Evolutionary conservation across 2,113 vertebrate genomes (phyloP).

Genomic region (Ochotona curzoniae): DNA sequence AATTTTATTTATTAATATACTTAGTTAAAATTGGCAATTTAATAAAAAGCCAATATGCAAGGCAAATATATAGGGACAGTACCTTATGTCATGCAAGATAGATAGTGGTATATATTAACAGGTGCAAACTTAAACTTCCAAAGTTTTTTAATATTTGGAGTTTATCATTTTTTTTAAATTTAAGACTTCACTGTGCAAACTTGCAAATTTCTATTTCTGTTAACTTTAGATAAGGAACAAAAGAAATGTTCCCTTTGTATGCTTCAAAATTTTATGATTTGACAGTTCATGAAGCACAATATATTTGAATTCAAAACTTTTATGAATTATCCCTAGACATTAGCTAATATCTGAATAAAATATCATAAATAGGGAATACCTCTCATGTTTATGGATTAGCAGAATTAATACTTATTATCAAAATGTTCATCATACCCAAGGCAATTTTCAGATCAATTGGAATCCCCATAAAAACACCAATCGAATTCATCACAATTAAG

Average conservation of each 20-base stretch:
- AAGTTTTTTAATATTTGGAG: slow-evolving; percentile 19
- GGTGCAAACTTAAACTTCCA: slow-evolving; percentile 27
- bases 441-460: no score
- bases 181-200: slow-evolving; percentile 10
- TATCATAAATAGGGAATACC: not conserved
- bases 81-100: slow-evolving; percentile 5
- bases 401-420: no score
- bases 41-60: slow-evolving; percentile 21
- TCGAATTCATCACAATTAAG: no score
- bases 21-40: slow-evolving; percentile 24
- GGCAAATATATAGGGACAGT: not conserved
- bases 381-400: no score
- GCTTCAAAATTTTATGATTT: slow-evolving; percentile 48
- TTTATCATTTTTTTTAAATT: slow-evolving; percentile 39
- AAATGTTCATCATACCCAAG: no score
- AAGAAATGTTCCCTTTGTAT: not conserved
- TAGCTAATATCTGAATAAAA: slow-evolving; percentile 40
- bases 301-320: slow-evolving; percentile 30
- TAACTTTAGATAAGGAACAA: slow-evolving; percentile 13
- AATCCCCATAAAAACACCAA: no score
- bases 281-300: slow-evolving; percentile 34
- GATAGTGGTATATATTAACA: not conserved
- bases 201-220: slow-evolving; percentile 34
- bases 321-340: not conserved
- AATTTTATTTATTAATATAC: slow-evolving; percentile 32